Conservation (phyloP, 1,140 invertebrate genomes). For the Drosophila pruinosa region DNA sequence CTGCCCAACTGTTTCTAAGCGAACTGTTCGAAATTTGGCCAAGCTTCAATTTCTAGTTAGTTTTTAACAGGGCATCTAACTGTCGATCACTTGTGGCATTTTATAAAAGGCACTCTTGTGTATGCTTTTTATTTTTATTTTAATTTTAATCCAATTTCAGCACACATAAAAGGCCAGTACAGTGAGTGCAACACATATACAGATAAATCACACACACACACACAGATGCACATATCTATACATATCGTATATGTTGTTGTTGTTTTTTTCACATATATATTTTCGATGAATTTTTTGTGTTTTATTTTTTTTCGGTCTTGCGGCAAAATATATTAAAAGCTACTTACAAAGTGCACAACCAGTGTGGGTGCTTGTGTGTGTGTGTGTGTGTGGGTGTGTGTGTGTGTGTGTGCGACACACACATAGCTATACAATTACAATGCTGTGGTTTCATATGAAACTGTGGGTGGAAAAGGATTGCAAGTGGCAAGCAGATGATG, state of each 20-base stretch:
- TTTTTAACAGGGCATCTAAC: background rate
- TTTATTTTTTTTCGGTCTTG: constrained; percentile 54
- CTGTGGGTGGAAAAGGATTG: constrained; percentile 27
- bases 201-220: background rate
- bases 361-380: constrained; percentile 24
- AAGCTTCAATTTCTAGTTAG: no score
- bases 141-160: constrained; percentile 75
- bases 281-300: constrained; percentile 32
- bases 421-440: constrained; percentile 53
- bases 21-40: no score
- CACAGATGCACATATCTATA: background rate
- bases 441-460: constrained; percentile 60
- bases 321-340: constrained; percentile 80
- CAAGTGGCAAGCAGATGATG: constrained; percentile 4
- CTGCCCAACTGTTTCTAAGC: background rate
- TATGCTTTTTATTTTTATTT: constrained; percentile 51
- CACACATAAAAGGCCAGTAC: constrained; percentile 23
- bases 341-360: constrained; percentile 76
- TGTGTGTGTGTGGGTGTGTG: constrained; percentile 22
- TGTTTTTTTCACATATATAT: background rate
- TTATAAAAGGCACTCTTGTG: background rate
- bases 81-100: background rate
- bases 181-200: background rate
- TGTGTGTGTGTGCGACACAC: constrained; percentile 24
- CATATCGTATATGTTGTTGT: background rate